phyloP scores from a whole-genome alignment of 2,797 vertebrate species.

The Gymnocypris eckloni region DNA sequence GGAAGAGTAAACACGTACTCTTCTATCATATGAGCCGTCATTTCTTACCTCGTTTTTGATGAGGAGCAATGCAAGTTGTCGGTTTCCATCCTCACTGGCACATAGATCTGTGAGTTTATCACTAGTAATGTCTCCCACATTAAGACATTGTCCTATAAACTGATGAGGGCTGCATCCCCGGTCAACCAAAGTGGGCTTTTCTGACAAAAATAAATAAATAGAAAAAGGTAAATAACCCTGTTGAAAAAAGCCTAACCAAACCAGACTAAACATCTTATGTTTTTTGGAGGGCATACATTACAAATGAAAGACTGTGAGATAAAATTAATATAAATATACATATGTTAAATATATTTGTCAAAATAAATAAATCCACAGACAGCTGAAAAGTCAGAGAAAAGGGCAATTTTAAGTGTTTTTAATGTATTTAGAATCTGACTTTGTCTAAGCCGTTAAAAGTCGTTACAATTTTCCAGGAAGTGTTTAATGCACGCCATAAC shows the following conservation, averaged over 20 bases:
- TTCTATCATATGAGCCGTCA: neutral
- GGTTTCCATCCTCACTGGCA: slow-evolving; percentile 55
- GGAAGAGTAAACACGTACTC: neutral
- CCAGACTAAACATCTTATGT: neutral
- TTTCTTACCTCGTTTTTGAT: slow-evolving; percentile 71
- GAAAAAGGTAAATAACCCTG: neutral
- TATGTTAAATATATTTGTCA: neutral
- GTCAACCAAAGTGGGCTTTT: slow-evolving; percentile 57
- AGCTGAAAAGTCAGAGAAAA: neutral
- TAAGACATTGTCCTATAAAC: slow-evolving; percentile 7
- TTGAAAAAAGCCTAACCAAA: neutral
- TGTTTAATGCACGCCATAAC: slow-evolving; percentile 40
- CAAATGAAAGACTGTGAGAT: neutral
- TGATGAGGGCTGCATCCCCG: slow-evolving; percentile 48
- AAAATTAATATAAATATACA: neutral
- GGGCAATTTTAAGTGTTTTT: neutral
- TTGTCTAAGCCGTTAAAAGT: slow-evolving; percentile 2
- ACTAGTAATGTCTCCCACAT: slow-evolving; percentile 39
- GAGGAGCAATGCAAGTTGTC: slow-evolving; percentile 58
- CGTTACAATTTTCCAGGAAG: slow-evolving; percentile 58
- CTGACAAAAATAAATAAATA: slow-evolving; percentile 29
- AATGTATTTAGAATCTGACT: no score
- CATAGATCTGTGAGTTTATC: slow-evolving; percentile 52
- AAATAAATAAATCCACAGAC: neutral
- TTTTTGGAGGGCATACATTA: no score